A percentile compares a stretch with the other conserved stretches of the same genome.
phyloP scores from a whole-genome alignment of 2,888 invertebrate genomes.

The Schizotus pectinicornis region DNA sequence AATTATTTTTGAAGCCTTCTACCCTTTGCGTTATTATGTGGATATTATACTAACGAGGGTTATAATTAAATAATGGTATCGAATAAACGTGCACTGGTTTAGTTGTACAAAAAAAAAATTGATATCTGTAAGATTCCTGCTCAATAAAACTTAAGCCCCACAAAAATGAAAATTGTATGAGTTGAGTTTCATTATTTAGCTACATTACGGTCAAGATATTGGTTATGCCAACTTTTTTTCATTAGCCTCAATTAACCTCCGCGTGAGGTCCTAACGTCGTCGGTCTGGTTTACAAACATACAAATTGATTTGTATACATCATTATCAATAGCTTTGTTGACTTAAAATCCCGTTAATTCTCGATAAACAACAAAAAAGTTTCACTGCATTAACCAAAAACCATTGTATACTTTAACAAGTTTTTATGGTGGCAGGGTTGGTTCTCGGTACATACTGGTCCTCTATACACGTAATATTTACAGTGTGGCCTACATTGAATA shows the following conservation, averaged over 20 bases:
- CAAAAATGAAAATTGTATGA: no score
- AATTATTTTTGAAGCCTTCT: no score
- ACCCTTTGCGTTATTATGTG: no score
- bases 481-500: conserved; percentile 14
- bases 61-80: no score
- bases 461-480: conserved; percentile 7
- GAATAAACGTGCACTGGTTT: no score
- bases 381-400: conserved; percentile 15
- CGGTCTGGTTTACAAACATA: neutral
- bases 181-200: no score
- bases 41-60: no score
- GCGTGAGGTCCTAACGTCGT: neutral
- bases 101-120: no score
- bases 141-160: no score
- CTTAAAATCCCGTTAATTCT: conserved; percentile 23
- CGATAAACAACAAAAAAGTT: conserved; percentile 17
- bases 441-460: conserved; percentile 4
- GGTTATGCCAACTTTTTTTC: neutral
- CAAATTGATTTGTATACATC: conserved; percentile 18
- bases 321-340: conserved; percentile 21
- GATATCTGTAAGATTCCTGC: no score
- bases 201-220: no score
- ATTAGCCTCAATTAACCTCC: conserved; percentile 18
- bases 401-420: conserved; percentile 23
- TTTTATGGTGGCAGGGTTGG: conserved; percentile 20